Percentiles rank a stretch among this genome's conserved stretches.
phyloP scores from a whole-genome alignment of 2,888 invertebrate species.

The Chrysodeixis includens region DNA sequence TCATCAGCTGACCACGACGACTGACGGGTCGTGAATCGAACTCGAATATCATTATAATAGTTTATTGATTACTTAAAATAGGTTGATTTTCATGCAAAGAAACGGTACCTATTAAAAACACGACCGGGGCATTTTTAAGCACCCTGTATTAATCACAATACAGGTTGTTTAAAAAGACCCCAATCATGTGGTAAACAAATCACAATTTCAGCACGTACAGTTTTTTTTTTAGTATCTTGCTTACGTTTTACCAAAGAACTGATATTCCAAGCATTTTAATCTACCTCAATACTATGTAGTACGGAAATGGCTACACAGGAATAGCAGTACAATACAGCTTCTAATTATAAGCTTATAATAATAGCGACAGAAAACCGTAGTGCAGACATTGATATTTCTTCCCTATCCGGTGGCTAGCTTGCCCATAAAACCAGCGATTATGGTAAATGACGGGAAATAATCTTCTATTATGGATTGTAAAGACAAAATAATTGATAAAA shows the following conservation, averaged over 20 bases:
- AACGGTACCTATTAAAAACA: no score
- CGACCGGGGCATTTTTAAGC: no score
- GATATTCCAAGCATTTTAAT: neutral
- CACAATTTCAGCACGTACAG: no score
- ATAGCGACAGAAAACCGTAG: slow-evolving; percentile 18
- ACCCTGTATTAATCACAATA: no score
- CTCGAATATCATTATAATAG: no score
- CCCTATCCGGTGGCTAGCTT: slow-evolving; percentile 42
- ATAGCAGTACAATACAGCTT: slow-evolving; percentile 1
- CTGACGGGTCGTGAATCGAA: no score
- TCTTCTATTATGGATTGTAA: neutral
- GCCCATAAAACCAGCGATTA: slow-evolving; percentile 29
- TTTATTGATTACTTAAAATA: no score
- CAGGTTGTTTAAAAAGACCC: no score
- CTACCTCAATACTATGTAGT: neutral
- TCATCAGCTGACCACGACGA: no score
- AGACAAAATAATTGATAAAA: neutral
- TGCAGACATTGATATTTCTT: slow-evolving; percentile 54
- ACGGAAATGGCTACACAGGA: neutral
- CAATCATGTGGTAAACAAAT: no score
- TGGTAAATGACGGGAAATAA: neutral
- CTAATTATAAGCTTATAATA: slow-evolving; percentile 13
- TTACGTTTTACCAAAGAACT: neutral
- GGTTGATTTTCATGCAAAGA: no score
- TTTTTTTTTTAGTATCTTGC: no score